phyloP scores from a whole-genome alignment of 2,888 invertebrate species.

The Agonopterix subpropinquella region DNA sequence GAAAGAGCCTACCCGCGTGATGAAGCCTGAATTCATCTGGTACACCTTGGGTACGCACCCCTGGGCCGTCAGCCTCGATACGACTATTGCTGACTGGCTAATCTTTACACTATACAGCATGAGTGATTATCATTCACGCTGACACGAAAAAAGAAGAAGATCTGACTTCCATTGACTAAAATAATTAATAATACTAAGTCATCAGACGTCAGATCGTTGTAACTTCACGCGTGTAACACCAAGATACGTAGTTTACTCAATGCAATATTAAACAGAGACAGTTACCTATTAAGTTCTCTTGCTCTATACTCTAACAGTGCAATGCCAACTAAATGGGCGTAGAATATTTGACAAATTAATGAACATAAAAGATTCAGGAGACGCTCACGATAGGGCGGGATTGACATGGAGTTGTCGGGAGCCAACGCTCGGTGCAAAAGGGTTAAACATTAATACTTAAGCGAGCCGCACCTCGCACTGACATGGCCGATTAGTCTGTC shows the following conservation, averaged over 20 bases:
- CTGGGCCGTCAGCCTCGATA: no score
- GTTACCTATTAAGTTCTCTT: slow-evolving; percentile 14
- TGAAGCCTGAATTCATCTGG: no score
- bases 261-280: slow-evolving; percentile 13
- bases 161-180: no score
- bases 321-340: slow-evolving; percentile 24
- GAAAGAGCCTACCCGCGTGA: no score
- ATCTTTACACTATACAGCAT: no score
- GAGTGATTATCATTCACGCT: no score
- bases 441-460: slow-evolving; percentile 71
- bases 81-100: no score
- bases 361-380: slow-evolving; percentile 64
- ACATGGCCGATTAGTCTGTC: slow-evolving; percentile 69
- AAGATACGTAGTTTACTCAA: not conserved
- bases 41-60: no score
- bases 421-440: slow-evolving; percentile 54
- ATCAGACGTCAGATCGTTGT: no score
- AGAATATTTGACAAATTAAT: slow-evolving; percentile 62
- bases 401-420: slow-evolving; percentile 62
- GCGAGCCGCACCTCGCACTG: slow-evolving; percentile 56
- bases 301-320: slow-evolving; percentile 5
- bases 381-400: slow-evolving; percentile 39
- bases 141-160: no score
- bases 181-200: no score
- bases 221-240: no score